Base-by-base conservation (phyloP, 2,888 invertebrate genomes). In the Lepidochitona cinerea region DNA sequence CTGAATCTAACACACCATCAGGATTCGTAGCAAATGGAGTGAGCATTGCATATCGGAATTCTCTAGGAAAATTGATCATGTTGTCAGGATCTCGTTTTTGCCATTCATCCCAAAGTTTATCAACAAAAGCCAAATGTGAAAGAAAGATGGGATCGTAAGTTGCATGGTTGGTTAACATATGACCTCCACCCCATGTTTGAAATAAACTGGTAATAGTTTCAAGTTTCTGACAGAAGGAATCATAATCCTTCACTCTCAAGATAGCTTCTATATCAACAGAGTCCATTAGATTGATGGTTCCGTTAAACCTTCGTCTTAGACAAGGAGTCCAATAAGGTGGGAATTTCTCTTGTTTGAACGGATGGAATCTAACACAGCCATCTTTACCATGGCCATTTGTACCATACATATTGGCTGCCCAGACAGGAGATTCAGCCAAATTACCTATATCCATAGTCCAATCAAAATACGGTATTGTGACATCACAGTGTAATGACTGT, bases 391-490 rank as follows among this genome's bases (percentile, higher is more conserved):
- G 81, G 3, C 89, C 89, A 77, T 88, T 85, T 5, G 88, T 88
- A 29, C 90, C 89, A 79, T 89, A 88, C 71, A 84, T 77, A 70
- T 87, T 85, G 6, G 86, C 85, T 26, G 88, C 85, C 89, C 89
- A 90, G 32, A 88, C 78, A 5, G 81, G 72, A 0, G 89, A 86
- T 29, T 79, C 84, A 35, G 82, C 77, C 29, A 87, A 79, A 32
- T 80, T 79, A 0, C 89, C 89, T 23, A 84, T 83, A 80, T 90
- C 88, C 35, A 88, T 72, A 32, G 90, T 89, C 88, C 89, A 89
- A 76, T 90, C 90, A 79, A 86, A 90, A 73, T 89, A 90, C 0
- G 89, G 90, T 67, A 90, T 88, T 0, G 88, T 82, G n/a, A 90
- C 76, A 2, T 83, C 79, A 74, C 89, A 88, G 73, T 88, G 84